These are phyloP conservation scores for Leptinotarsa defecta DNA, from an alignment of 1,140 invertebrate genomes.

Conservation along the genomic window DNA sequence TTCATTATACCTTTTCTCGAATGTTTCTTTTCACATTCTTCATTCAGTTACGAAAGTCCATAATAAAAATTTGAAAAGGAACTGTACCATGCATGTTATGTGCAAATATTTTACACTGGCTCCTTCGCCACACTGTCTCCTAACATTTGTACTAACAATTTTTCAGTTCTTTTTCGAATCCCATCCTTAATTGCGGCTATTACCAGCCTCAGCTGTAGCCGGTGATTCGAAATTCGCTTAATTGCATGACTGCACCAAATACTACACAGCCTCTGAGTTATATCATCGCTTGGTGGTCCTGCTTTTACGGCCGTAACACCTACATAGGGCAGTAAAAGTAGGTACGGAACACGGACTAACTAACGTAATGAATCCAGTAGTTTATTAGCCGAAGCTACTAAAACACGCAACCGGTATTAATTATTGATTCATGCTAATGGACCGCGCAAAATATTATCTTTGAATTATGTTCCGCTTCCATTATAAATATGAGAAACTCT, in stretches of 20 bases:
- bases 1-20: too few species aligned
- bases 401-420: constrained; percentile 42
- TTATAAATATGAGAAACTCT: constrained; percentile 26
- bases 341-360: not conserved
- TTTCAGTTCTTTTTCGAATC: not conserved
- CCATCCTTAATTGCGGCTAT: not conserved
- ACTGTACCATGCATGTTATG: too few species aligned
- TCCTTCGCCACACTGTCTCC: too few species aligned
- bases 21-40: too few species aligned
- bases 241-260: constrained; percentile 5
- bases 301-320: constrained; percentile 12
- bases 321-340: constrained; percentile 12
- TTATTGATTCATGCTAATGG: constrained; percentile 46
- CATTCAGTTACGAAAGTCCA: too few species aligned
- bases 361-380: constrained; percentile 41
- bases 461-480: constrained; percentile 21
- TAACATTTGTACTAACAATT: not conserved
- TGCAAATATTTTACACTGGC: too few species aligned
- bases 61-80: too few species aligned
- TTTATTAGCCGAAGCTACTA: constrained; percentile 37
- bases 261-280: constrained; percentile 8
- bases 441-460: constrained; percentile 29
- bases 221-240: not conserved
- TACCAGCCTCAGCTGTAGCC: not conserved
- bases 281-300: constrained; percentile 13